These are phyloP conservation scores for Aphelocoma coerulescens DNA, from an alignment of 2,113 vertebrate species.

Conservation along the genomic window DNA sequence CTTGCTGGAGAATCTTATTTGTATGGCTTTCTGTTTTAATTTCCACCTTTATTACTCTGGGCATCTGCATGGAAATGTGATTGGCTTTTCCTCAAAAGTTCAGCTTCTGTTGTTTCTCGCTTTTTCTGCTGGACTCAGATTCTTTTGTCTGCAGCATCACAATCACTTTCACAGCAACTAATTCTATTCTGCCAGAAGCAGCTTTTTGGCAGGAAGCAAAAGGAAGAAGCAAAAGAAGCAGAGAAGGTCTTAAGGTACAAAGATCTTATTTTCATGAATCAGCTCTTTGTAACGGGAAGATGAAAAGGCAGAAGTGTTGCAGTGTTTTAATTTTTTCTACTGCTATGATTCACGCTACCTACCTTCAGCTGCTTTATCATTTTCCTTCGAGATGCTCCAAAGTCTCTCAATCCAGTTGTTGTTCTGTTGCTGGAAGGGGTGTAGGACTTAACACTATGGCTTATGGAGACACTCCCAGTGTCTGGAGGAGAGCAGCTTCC, in stretches of 20 bases:
- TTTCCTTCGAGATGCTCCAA: neutral
- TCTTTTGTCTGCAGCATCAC: slow-evolving; percentile 30
- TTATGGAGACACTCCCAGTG: neutral
- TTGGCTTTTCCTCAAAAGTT: slow-evolving; percentile 21
- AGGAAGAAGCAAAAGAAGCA: slow-evolving; percentile 15
- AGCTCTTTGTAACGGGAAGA: neutral
- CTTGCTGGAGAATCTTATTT: slow-evolving; percentile 45
- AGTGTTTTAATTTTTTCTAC: neutral
- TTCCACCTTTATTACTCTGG: slow-evolving; percentile 31
- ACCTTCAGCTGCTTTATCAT: neutral
- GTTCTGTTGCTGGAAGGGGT: neutral
- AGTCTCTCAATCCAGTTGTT: neutral
- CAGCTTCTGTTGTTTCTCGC: neutral
- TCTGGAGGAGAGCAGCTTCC: neutral
- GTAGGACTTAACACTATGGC: neutral
- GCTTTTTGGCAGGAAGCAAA: slow-evolving; percentile 32
- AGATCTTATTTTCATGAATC: slow-evolving; percentile 26
- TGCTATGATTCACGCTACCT: neutral
- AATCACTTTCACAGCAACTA: neutral
- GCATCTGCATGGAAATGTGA: neutral
- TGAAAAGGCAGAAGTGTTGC: neutral
- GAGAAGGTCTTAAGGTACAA: slow-evolving; percentile 28
- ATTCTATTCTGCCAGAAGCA: slow-evolving; percentile 22
- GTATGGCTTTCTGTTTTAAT: slow-evolving; percentile 42
- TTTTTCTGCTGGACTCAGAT: neutral